These are phyloP conservation scores for Drosophila pallidifrons DNA, from an alignment of 1,140 invertebrate genomes.

Conservation along the genomic window DNA sequence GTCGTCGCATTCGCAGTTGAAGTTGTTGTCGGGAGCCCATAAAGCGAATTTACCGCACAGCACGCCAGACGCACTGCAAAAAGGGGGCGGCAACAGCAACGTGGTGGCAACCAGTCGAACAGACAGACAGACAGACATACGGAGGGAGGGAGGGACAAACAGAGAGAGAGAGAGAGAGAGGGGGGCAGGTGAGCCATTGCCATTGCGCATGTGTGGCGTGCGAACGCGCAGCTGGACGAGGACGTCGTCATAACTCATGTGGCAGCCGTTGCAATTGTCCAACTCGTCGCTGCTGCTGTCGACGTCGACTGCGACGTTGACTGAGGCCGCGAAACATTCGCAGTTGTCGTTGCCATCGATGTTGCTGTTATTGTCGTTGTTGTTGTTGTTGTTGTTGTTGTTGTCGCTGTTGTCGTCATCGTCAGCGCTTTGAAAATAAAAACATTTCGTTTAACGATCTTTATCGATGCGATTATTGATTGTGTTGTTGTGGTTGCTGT, in stretches of 20 bases:
- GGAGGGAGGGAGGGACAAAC: background rate
- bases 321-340: conserved; percentile 43
- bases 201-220: conserved; percentile 79
- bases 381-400: background rate
- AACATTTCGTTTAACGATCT: conserved; percentile 84
- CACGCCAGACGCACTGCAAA: conserved; percentile 60
- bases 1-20: conserved; percentile 30
- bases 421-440: conserved; percentile 68
- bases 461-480: conserved; percentile 84
- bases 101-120: conserved; percentile 32
- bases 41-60: conserved; percentile 83
- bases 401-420: conserved; percentile 25
- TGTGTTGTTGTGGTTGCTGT: conserved; percentile 42
- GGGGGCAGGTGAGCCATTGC: conserved; percentile 72
- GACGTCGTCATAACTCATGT: conserved; percentile 55
- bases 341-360: background rate
- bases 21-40: conserved; percentile 70
- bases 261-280: conserved; percentile 55
- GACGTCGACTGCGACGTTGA: conserved; percentile 46
- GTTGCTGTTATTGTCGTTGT: background rate
- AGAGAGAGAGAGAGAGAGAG: background rate
- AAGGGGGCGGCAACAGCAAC: conserved; percentile 8
- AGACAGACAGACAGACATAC: background rate
- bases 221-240: conserved; percentile 58
- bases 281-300: conserved; percentile 60